These are phyloP conservation scores for Leptoteleia sp. DNA, from an alignment of 1,140 invertebrate genomes.

Conservation along the genomic window DNA sequence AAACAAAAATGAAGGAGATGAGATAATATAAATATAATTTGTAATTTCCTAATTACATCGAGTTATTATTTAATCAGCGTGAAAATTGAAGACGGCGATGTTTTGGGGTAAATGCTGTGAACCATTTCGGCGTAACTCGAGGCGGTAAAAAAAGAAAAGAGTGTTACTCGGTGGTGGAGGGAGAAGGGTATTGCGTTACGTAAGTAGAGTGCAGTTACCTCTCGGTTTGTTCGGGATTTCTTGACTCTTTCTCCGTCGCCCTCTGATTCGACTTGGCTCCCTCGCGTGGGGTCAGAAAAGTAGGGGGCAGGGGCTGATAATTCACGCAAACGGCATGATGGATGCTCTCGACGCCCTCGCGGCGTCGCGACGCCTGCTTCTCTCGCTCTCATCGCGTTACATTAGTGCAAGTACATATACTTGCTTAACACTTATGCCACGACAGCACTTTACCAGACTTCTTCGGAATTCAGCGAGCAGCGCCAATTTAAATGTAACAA, in stretches of 20 bases:
- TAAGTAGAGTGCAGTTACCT: slow-evolving; percentile 25
- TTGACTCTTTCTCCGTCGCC: slow-evolving; percentile 55
- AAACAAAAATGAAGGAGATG: too few species aligned
- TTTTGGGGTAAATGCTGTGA: too few species aligned
- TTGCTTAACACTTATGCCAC: slow-evolving; percentile 59
- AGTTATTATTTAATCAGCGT: too few species aligned
- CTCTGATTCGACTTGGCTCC: slow-evolving; percentile 53
- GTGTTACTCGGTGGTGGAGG: too few species aligned
- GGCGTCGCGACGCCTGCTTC: slow-evolving; percentile 69
- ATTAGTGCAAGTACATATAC: slow-evolving; percentile 60
- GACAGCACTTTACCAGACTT: slow-evolving; percentile 60
- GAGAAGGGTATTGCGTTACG: too few species aligned
- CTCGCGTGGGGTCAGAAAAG: slow-evolving; percentile 34
- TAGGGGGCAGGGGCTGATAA: slow-evolving; percentile 60
- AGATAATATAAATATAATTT: too few species aligned
- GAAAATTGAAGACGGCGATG: too few species aligned
- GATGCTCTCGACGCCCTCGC: slow-evolving; percentile 67
- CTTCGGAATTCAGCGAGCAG: slow-evolving; percentile 53
- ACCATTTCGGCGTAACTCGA: too few species aligned
- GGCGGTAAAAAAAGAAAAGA: too few species aligned
- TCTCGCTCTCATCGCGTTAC: slow-evolving; percentile 55
- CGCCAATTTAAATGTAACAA: slow-evolving; percentile 63
- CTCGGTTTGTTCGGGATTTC: slow-evolving; percentile 25
- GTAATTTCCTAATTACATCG: too few species aligned
- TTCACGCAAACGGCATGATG: slow-evolving; percentile 71